Base-by-base conservation (phyloP, 2,797 vertebrate genomes). In the Catamblyrhynchus diadema region DNA sequence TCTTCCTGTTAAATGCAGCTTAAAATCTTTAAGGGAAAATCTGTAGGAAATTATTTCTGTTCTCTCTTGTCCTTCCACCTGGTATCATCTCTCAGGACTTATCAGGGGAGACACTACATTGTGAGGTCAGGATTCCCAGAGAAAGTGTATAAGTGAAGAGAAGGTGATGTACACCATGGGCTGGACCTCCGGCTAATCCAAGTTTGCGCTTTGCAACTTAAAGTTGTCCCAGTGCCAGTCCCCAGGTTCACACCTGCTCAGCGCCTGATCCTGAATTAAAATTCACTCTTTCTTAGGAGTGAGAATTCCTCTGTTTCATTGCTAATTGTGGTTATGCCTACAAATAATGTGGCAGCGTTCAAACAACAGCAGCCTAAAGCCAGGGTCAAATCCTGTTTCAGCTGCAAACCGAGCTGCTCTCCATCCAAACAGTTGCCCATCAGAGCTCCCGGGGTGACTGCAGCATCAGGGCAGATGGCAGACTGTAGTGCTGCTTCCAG, bases 151-250 rank as follows among this genome's bases (percentile, higher is more conserved):
- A 50, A 71, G 50, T 20, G 25, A 90, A 61, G 39, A 66, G 30
- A 32, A 79, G 30, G 30, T 61, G 35, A 39, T 44, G n/a, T 5
- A 41, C 59, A 47, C 11, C 45, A 42, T 0, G 1, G 51, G 32
- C 22, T 45, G 42, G n/a, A 51, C 12, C 27, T 79, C 24, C 66
- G 66, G 21, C n/a, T 64, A 12, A 47, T 6, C 50, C 11, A 51
- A 88, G 12, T 78, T 60, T 44, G 21, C 41, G 28, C 10, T 54
- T 14, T n/a, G 20, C 45, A 42, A n/a, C n/a, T 16, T 25, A 27
- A 42, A 61, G 4, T 0, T 85, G 41, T 16, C 28, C 44, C 11
- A 1, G 12, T 67, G 27, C 28, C 1, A 0, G 22, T 64, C 28
- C 50, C 30, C 25, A 41, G 12, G 5, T 41, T 53, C 39, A 2